Evolutionary conservation across 2,888 invertebrate genomes (phyloP), one percentile per base, ranked within the genome.

Genomic region (Nymphalis polychloros): DNA sequence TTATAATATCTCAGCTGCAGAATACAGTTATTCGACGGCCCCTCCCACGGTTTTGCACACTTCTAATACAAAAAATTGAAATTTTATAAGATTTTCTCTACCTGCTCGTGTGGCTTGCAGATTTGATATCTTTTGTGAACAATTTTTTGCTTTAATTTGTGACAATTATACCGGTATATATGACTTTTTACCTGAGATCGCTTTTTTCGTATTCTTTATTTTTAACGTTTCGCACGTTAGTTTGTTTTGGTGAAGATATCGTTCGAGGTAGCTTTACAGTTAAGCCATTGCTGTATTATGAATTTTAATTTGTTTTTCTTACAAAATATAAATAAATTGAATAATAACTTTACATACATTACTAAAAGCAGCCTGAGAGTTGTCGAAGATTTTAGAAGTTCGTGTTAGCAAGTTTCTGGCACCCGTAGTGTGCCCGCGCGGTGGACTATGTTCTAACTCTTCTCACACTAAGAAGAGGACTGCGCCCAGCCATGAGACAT

Each of bases 61-160:
- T 82, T 86, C 86, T 73, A 69, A 73, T 72, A 77, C 76, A 85
- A 87, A 91, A 89, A 87, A 77, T 73, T 67, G 68, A 74, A 72
- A 81, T 87, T 84, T 87, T 87, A 87, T 87, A 86, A 87, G 83
- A 77, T 76, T 81, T 80, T 81, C 76, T 84, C 88, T 92, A 92
- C 92, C 92, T 92, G 92, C 90, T 89, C 92, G 92, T 92, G 92
- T 92, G 92, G 90, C 92, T 92, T 92, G 92, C 92, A 91, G 91
- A 89, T 92, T 90, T 90, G 92, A 92, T 92, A 91, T 85, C 91
- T 87, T 89, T 92, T 91, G 90, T 91, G 83, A 80, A 79, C 76
- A 31, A 71, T 84, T 92, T 92, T 92, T 92, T 92, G 92, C 91
- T 83, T 92, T 89, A 92, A 92, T 92, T 92, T 92, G 92, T 92